Evolutionary conservation across 1,140 invertebrate species (phyloP), one percentile per base, ranked within the genome.

Genomic region (Wiebesia pumilae): DNA sequence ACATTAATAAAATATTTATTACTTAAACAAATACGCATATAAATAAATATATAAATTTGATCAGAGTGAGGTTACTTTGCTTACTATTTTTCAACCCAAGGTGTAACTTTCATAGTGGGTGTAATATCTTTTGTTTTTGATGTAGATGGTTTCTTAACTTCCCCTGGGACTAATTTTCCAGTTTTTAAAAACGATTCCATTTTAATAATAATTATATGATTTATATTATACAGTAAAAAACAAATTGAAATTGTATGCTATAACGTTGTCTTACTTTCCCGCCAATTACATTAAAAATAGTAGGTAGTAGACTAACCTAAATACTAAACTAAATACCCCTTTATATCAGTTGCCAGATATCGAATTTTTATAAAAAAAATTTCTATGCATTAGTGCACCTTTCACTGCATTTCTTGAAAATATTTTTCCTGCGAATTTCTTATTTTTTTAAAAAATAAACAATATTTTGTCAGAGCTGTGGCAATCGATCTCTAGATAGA

Each of bases 61-160:
- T 47, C 16, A 21, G 80, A 88, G 84, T 88, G 33, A 86, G 85
- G 67, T 88, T 86, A 81, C 82, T 87, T 83, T 40, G 88, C 95
- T 94, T 95, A 97, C 97, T 98, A 98, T 97, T 98, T 98, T 93
- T 98, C 97, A 81, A 98, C 97, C 97, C 97, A 98, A 89, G 97
- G 97, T 47, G 95, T 94, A 54, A 94, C 94, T 88, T 95, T 90
- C 94, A 94, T 85, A 33, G 38, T 21, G 4, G 19, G 1, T 3
- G 0, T 40, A n/a, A 21, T 54, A 27, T 81, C 90, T 86, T 95
- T 95, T 38, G 90, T 85, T 16, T 94, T 93, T 1, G 95, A 95
- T 12, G 93, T 91, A 2, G 94, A 94, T 1, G 94, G 89, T 91
- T 95, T 95, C 79, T 94, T 95, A 27, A 88, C 65, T 54, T 94